These are phyloP conservation scores for Ochropacha duplaris DNA, from an alignment of 2,888 invertebrate genomes.

Conservation along the genomic window DNA sequence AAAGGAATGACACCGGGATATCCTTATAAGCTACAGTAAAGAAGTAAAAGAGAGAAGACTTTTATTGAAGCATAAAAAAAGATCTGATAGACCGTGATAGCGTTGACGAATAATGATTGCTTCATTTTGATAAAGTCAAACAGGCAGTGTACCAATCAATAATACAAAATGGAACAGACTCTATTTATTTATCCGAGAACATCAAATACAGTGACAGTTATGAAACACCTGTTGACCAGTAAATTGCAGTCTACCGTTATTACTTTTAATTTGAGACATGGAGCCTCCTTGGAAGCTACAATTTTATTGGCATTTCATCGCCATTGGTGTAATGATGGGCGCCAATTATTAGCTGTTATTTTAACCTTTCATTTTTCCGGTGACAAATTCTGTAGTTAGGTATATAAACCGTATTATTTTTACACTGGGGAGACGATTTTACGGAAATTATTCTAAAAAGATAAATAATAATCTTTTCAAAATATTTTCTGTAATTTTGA, in stretches of 20 bases:
- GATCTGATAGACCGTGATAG: no score
- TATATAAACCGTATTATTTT: no score
- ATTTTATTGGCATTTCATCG: slow-evolving; percentile 51
- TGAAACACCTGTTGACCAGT: slow-evolving; percentile 8
- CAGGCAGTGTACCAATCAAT: no score
- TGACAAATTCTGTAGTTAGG: slow-evolving; percentile 1
- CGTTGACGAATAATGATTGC: no score
- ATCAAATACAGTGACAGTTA: slow-evolving; percentile 7
- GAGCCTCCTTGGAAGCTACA: slow-evolving; percentile 17
- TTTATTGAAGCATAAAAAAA: no score
- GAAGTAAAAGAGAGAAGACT: no score
- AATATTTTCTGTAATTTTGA: no score
- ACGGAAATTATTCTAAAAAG: not conserved
- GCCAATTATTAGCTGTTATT: slow-evolving; percentile 40
- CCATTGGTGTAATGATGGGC: slow-evolving; percentile 33
- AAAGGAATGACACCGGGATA: not conserved
- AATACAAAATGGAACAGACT: no score
- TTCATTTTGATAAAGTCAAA: no score
- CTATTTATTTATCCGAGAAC: not conserved
- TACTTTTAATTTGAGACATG: slow-evolving; percentile 32
- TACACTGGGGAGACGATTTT: no score
- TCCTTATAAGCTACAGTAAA: no score
- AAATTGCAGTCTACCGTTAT: slow-evolving; percentile 16
- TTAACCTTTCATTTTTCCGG: slow-evolving; percentile 10
- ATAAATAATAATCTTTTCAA: no score